phyloP scores from a whole-genome alignment of 2,797 vertebrate genomes.

The Lepus townsendii region DNA sequence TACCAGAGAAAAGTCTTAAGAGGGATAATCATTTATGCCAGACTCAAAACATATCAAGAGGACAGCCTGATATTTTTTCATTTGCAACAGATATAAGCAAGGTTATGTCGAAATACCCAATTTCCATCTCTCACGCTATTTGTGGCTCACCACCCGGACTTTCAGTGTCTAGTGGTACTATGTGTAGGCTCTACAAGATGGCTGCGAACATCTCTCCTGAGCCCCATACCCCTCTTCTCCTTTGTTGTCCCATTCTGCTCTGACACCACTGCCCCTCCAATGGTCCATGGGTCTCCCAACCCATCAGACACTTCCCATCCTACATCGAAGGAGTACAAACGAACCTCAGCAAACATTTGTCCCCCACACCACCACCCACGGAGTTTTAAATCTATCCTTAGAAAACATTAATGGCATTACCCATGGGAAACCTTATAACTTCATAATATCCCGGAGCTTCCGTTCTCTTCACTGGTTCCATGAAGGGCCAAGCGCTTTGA shows the following conservation, averaged over 20 bases:
- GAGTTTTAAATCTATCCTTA: conserved; percentile 85
- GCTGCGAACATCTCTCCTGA: fast-evolving
- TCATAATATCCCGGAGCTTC: conserved; percentile 99
- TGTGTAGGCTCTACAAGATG: not conserved
- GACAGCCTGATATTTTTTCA: conserved; percentile 1
- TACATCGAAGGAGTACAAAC: not conserved
- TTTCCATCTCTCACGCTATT: not conserved
- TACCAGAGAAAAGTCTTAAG: not conserved
- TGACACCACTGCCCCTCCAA: not conserved
- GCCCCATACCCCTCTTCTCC: not conserved
- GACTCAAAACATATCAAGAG: not conserved
- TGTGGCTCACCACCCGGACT: not conserved
- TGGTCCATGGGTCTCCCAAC: not conserved
- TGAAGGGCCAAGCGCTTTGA: conserved; percentile 99
- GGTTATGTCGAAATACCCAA: not conserved
- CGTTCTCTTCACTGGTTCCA: conserved; percentile 99
- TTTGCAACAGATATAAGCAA: not conserved
- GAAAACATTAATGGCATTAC: conserved; percentile 91
- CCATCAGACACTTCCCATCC: not conserved
- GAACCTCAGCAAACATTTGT: conserved; percentile 27
- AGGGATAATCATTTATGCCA: not conserved
- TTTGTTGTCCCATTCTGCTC: not conserved
- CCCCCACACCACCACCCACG: conserved; percentile 76
- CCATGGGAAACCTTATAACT: conserved; percentile 99
- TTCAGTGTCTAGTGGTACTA: fast-evolving